Evolutionary conservation across 2,113 vertebrate genomes (phyloP).

Genomic region (Odocoileus virginianus): DNA sequence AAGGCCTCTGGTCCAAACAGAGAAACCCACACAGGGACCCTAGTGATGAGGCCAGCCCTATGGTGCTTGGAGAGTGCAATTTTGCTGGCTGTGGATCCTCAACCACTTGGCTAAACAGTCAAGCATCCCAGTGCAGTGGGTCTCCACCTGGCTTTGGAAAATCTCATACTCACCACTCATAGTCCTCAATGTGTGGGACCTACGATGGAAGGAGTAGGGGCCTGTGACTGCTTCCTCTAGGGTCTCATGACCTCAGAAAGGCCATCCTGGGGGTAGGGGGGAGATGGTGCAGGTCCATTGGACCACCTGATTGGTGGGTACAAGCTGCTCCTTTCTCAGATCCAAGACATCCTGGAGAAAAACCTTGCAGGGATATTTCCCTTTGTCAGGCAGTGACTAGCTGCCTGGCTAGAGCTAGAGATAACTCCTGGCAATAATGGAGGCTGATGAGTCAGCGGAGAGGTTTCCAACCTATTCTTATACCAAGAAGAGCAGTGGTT

Average conservation of each 20-base stretch:
- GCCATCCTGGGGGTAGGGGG: background rate
- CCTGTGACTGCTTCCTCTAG: background rate
- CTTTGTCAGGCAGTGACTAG: background rate
- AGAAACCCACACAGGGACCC: background rate
- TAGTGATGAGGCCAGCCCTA: background rate
- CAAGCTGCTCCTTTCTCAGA: background rate
- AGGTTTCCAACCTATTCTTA: slow-evolving; percentile 38
- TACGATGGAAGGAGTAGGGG: background rate
- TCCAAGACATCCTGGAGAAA: background rate
- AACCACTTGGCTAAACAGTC: background rate
- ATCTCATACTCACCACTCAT: background rate
- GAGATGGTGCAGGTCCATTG: no score
- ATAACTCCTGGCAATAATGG: background rate
- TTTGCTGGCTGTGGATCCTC: background rate
- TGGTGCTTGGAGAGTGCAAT: background rate
- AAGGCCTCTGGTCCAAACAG: background rate
- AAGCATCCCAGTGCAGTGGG: background rate
- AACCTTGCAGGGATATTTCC: background rate
- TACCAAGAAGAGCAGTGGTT: background rate
- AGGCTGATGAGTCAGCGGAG: slow-evolving; percentile 48
- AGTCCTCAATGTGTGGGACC: background rate
- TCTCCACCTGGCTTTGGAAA: background rate
- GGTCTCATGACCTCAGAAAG: background rate
- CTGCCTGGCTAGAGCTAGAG: background rate
- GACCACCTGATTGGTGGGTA: background rate